Evolutionary conservation across 2,113 vertebrate species (phyloP).

Genomic region (Heterotilapia buettikoferi): DNA sequence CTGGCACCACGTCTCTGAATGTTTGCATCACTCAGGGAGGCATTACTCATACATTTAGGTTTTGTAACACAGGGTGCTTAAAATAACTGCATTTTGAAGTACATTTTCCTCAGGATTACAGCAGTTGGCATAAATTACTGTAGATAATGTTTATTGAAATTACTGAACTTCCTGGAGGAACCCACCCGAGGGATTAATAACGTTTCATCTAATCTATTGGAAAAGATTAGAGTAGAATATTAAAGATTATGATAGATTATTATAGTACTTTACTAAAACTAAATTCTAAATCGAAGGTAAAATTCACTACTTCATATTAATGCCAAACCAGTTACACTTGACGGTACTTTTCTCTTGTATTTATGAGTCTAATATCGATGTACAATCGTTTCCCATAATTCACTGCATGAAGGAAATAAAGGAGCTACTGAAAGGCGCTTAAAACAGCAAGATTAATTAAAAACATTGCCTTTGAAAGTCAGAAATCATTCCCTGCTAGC

Average conservation of each 20-base stretch:
- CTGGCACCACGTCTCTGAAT: neutral
- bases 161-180: neutral
- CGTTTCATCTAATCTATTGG: rapidly evolving
- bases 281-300: rapidly evolving
- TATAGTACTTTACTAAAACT: neutral
- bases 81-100: conserved; percentile 28
- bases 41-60: conserved; percentile 34
- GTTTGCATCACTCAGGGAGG: conserved; percentile 22
- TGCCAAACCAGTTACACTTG: neutral
- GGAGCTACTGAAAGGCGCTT: neutral
- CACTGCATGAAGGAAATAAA: neutral
- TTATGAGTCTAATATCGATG: neutral
- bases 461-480: neutral
- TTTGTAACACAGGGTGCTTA: conserved; percentile 13
- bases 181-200: neutral
- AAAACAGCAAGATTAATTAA: neutral
- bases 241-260: neutral
- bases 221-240: neutral
- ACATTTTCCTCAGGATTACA: neutral
- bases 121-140: neutral
- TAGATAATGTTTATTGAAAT: neutral
- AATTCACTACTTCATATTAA: rapidly evolving
- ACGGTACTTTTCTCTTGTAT: neutral
- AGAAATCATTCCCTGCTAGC: neutral
- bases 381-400: neutral